These are phyloP conservation scores for Sycon ciliatum DNA, from an alignment of 37 sponge, comb jelly and placozoan species.

Conservation along the genomic window DNA sequence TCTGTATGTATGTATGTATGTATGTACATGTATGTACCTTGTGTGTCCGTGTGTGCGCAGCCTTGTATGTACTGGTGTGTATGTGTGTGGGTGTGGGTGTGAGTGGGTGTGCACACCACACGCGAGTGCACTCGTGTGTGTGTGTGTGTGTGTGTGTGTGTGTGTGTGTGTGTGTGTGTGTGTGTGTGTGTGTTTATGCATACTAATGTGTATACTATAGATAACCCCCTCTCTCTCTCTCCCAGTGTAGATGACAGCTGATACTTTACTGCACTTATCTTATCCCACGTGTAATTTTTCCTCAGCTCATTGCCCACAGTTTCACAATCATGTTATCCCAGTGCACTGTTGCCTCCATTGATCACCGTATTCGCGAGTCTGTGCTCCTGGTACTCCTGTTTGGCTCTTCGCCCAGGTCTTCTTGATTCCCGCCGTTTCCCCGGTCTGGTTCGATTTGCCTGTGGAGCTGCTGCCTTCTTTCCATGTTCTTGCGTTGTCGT, in stretches of 20 bases:
- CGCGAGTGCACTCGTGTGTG: too few relatives aligned
- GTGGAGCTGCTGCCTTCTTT: too few relatives aligned
- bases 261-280: background rate
- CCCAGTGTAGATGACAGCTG: background rate
- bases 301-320: too few relatives aligned
- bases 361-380: too few relatives aligned
- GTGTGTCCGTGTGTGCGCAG: background rate
- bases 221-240: background rate
- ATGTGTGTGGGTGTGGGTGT: background rate
- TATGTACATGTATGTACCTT: background rate
- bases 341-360: too few relatives aligned
- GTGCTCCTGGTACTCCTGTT: too few relatives aligned
- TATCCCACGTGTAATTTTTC: too few relatives aligned
- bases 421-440: too few relatives aligned
- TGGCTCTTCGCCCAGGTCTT: too few relatives aligned
- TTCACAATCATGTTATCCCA: too few relatives aligned
- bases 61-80: background rate
- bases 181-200: background rate
- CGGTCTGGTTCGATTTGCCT: too few relatives aligned
- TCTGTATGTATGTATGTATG: background rate
- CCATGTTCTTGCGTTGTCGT: too few relatives aligned
- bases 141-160: background rate
- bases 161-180: constrained; percentile 5
- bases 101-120: background rate
- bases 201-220: background rate